Evolutionary conservation across 2,797 vertebrate species (phyloP).

Genomic region (Sebastes aleutianus): DNA sequence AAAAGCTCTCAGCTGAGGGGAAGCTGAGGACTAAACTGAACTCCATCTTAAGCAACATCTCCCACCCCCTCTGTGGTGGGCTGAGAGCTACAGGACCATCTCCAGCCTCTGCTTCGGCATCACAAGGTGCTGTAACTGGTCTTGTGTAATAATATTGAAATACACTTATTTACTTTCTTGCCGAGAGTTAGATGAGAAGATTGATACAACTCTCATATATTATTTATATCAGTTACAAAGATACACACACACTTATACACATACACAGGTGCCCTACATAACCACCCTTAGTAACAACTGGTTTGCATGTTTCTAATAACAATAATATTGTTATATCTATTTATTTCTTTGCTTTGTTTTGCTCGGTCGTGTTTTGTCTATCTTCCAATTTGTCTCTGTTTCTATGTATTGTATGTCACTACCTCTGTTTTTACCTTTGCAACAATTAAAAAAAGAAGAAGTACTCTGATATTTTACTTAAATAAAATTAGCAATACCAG

Average conservation of each 20-base stretch:
- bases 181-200: neutral
- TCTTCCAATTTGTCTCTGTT: neutral
- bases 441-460: neutral
- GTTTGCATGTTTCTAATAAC: neutral
- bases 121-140: slow-evolving; percentile 9
- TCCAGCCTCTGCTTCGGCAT: slow-evolving; percentile 45
- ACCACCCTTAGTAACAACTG: neutral
- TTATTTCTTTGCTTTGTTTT: neutral
- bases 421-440: neutral
- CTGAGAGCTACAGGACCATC: slow-evolving; percentile 45
- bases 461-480: neutral
- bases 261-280: neutral
- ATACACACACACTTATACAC: neutral
- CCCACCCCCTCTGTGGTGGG: slow-evolving; percentile 68
- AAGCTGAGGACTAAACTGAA: slow-evolving; percentile 50
- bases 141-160: slow-evolving; percentile 29
- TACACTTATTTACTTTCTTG: neutral
- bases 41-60: slow-evolving; percentile 56
- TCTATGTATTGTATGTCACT: neutral
- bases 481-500: neutral
- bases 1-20: slow-evolving; percentile 46
- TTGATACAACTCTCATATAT: neutral
- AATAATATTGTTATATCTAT: neutral
- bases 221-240: neutral
- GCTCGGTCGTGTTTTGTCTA: neutral